Evolutionary conservation across 2,113 vertebrate species (phyloP), one percentile per base, ranked within the genome.

Genomic region (Xiphias gladius): DNA sequence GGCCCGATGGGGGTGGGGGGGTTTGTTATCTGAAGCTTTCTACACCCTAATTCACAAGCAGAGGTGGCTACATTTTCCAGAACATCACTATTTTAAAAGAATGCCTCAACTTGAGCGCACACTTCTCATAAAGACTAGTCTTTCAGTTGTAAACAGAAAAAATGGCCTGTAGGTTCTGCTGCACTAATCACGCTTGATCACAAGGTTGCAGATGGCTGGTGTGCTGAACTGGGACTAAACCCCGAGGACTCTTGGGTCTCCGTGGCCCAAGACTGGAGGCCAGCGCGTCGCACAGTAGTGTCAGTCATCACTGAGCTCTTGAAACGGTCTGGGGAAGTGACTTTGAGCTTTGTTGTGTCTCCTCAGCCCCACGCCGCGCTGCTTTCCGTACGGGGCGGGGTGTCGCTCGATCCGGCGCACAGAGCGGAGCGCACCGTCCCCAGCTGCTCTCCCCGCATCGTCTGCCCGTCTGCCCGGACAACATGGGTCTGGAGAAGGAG

Each of bases 401-500:
- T 82, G 87, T 10, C 59, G 80, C 85, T 43, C 79, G 70, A 14
- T 70, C 59, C 75, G 74, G 84, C 70, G 69, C 73, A 61, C 58
- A 67, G 46, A 24, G 41, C 83, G 63, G 0, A 43, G 86, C 67
- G 54, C 73, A 59, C 73, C 71, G 67, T 61, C 72, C 72, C 75
- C 82, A 66, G 77, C 84, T 48, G 77, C 75, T 76, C 77, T 76
- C 32, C 67, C 37, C 7, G 68, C 57, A 16, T 76, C 71, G 72
- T 68, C 72, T 20, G 43, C 35, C 66, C 39, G 46, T 28, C 58
- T 50, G 46, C 54, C 52, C 2, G 66, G 7, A 46, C 62, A 89
- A 76, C 82, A 98, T 98, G 97, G 97, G 97, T 72, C 90, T 97
- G 82, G 96, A 98, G 83, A 97, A 94, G n/a, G 97, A 97, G 91